Base-by-base conservation (phyloP, 2,888 invertebrate species). In the Clivina fossor region DNA sequence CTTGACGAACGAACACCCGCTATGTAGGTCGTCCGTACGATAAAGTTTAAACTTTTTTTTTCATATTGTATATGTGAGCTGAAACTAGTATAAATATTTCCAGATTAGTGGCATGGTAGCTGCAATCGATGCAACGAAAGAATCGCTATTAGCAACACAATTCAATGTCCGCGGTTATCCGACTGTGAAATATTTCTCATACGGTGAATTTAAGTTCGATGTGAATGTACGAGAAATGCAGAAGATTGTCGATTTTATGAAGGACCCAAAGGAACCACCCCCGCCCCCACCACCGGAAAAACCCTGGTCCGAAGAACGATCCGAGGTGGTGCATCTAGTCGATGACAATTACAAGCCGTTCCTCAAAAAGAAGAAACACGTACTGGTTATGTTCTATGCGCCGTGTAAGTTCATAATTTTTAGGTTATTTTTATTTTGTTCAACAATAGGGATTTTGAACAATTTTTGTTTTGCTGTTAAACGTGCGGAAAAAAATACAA, bases 321-420 rank as follows among this genome's bases (percentile, higher is more conserved):
- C 83, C 2, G 79, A 86, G 62, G 90, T 94, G 38, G 78, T 87
- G 35, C 92, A 93, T 75, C 79, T 93, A 47, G 81, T 80, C 63
- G 81, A 86, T 35, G 80, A 85, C 56, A 83, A 76, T 57, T 93
- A 92, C 74, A 84, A 86, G 64, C 71, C 80, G 38, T 80, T 85
- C 44, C 76, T 93, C 33, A 88, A 89, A 70, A 90, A 90, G 71
- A 86, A 91, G 74, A 92, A 91, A 66, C 91, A 93, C 73, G 88
- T 86, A 1, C 69, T 94, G 44, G 85, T 93, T 56, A 92, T 93
- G 86, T 94, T 93, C 74, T 93, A 93, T 72, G 93, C 93, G 0
- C 93, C 93, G 8, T 94, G 93, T 93, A 47, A 13, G 32, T 30
- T 28, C n/a, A 41, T 24, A n/a, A 16, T 18, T 16, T 28, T 28